These are phyloP conservation scores for Notoglanidium macrostoma DNA, from an alignment of 2,797 vertebrate genomes.

Conservation along the genomic window DNA sequence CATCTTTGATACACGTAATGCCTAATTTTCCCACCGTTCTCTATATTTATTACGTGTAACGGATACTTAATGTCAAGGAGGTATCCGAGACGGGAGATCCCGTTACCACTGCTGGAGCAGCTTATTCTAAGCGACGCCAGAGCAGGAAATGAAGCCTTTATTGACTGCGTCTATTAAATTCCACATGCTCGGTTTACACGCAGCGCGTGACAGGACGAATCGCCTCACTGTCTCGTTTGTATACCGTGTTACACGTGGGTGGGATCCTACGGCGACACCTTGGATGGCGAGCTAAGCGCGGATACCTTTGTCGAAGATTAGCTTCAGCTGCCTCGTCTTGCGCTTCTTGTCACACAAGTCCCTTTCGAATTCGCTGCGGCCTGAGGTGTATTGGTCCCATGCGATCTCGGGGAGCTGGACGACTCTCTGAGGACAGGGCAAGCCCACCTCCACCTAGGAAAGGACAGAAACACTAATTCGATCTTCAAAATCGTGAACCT, in stretches of 20 bases:
- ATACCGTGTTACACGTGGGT: not conserved
- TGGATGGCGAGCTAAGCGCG: no score
- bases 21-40: not conserved
- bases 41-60: not conserved
- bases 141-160: not conserved
- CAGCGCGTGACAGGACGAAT: not conserved
- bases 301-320: slow-evolving; percentile 95
- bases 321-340: slow-evolving; percentile 89
- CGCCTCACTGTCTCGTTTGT: not conserved
- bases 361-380: slow-evolving; percentile 92
- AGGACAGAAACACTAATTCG: not conserved
- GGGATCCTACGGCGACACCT: not conserved
- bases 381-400: slow-evolving; percentile 98
- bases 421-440: slow-evolving; percentile 94
- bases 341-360: slow-evolving; percentile 95
- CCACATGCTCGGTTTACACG: not conserved
- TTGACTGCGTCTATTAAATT: not conserved
- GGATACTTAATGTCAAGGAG: not conserved
- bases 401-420: slow-evolving; percentile 94
- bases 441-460: slow-evolving; percentile 84
- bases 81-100: no score
- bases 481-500: not conserved
- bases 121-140: not conserved
- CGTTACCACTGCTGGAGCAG: no score
- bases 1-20: not conserved